phyloP scores from a whole-genome alignment of 1,140 invertebrate genomes.

The Drosophila ambigua region DNA sequence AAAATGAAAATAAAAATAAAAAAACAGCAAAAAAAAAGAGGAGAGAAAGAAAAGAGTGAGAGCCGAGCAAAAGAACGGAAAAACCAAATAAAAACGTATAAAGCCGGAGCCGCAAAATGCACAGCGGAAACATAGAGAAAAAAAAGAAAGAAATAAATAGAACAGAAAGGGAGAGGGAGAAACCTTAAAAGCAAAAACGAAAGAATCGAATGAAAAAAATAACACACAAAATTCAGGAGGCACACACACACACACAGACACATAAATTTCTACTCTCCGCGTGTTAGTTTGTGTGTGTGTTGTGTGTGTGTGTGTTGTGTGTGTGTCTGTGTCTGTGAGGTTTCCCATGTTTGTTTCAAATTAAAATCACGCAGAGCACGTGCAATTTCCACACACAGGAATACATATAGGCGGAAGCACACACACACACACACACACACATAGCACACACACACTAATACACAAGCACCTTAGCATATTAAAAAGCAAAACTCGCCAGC shows the following conservation, averaged over 20 bases:
- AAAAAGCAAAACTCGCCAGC: constrained; percentile 61
- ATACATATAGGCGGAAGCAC: constrained; percentile 5
- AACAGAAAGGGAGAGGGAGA: constrained; percentile 1
- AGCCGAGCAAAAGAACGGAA: constrained; percentile 30
- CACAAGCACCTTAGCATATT: constrained; percentile 62
- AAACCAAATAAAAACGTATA: constrained; percentile 59
- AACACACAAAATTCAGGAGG: constrained; percentile 16
- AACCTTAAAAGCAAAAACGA: constrained; percentile 13
- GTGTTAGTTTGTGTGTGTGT: too few species aligned
- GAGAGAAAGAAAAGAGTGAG: constrained; percentile 19
- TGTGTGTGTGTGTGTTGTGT: too few species aligned
- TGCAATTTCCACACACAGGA: constrained; percentile 48
- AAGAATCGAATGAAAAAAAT: constrained; percentile 8
- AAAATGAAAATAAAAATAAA: constrained; percentile 51
- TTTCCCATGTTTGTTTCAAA: constrained; percentile 65
- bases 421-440: constrained; percentile 13
- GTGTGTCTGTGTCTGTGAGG: constrained; percentile 10
- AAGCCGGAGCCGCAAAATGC: constrained; percentile 52
- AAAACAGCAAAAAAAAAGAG: constrained; percentile 17
- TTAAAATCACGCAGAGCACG: constrained; percentile 79
- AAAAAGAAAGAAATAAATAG: constrained; percentile 2
- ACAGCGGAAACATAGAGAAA: constrained; percentile 13
- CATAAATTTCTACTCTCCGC: background rate
- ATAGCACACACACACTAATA: constrained; percentile 1
- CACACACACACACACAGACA: constrained; percentile 11